These are phyloP conservation scores for Drosophila hawaiiensis DNA, from an alignment of 2,888 invertebrate species.

Conservation along the genomic window DNA sequence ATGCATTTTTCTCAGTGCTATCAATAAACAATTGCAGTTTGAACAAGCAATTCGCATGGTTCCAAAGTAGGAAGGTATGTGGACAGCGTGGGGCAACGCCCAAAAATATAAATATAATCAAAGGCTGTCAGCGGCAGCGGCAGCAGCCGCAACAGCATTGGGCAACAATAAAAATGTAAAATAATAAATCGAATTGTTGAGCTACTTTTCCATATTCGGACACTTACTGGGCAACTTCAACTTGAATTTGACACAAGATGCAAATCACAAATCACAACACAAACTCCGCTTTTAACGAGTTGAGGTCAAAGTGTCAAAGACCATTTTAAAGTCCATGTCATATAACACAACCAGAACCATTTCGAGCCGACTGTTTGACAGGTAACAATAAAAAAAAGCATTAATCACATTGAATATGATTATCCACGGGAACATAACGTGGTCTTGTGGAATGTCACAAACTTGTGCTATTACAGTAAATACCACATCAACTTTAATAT, in stretches of 20 bases:
- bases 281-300: conserved; percentile 43
- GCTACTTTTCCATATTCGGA: conserved; percentile 75
- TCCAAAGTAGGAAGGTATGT: conserved; percentile 68
- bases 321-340: conserved; percentile 34
- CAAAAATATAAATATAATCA: conserved; percentile 76
- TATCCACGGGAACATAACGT: conserved; percentile 39
- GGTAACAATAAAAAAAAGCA: conserved; percentile 28
- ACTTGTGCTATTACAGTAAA: conserved; percentile 45
- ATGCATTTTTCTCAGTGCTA: conserved; percentile 53
- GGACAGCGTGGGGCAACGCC: conserved; percentile 64
- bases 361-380: conserved; percentile 59
- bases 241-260: conserved; percentile 63
- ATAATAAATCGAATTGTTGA: conserved; percentile 70
- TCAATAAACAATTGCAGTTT: conserved; percentile 63
- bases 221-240: conserved; percentile 38
- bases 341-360: conserved; percentile 34
- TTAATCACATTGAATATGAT: conserved; percentile 60
- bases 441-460: conserved; percentile 49
- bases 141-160: conserved; percentile 43
- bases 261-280: conserved; percentile 65
- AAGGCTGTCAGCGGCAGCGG: conserved; percentile 66
- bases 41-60: conserved; percentile 40
- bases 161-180: conserved; percentile 79
- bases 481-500: conserved; percentile 40
- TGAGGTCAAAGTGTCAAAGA: conserved; percentile 68